Percentiles rank a stretch among this genome's conserved stretches.
Conservation (phyloP, 2,888 invertebrate species). For the Trachelus stipa region DNA sequence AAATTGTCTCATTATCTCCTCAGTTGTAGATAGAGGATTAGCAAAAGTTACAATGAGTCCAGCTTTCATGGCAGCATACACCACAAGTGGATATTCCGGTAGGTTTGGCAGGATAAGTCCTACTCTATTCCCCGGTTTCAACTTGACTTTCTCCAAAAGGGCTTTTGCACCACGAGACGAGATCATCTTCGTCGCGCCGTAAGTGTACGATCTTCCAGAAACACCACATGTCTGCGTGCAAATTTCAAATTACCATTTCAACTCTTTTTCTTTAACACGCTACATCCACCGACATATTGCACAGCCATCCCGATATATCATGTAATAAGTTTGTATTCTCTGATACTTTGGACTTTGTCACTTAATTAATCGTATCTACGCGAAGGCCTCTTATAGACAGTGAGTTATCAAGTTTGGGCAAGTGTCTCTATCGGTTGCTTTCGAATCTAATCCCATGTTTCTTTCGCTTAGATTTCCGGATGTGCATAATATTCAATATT, state of each 20-base stretch:
- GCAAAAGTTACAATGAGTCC: constrained; percentile 77
- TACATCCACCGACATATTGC: no score
- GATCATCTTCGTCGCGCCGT: constrained; percentile 72
- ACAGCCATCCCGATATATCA: no score
- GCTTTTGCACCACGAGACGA: constrained; percentile 72
- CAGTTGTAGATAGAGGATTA: constrained; percentile 78
- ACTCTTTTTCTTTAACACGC: no score
- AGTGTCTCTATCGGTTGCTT: no score
- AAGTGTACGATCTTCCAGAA: constrained; percentile 75
- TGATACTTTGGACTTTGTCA: no score
- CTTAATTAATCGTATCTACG: no score
- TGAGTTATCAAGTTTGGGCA: no score
- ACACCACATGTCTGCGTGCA: constrained; percentile 75
- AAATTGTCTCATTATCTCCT: constrained; percentile 75
- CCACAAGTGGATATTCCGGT: constrained; percentile 76
- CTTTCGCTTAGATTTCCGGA: no score
- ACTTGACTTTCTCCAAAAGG: constrained; percentile 69
- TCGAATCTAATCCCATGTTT: no score
- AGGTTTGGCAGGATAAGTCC: constrained; percentile 78
- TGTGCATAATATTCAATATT: no score
- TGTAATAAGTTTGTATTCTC: no score
- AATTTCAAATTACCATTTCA: constrained; percentile 8
- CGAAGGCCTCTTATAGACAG: no score
- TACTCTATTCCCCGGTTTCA: constrained; percentile 74
- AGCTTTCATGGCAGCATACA: constrained; percentile 75